Percentiles rank a stretch among this genome's conserved stretches.
phyloP scores from a whole-genome alignment of 2,797 vertebrate species.

The Calcarius lapponicus region DNA sequence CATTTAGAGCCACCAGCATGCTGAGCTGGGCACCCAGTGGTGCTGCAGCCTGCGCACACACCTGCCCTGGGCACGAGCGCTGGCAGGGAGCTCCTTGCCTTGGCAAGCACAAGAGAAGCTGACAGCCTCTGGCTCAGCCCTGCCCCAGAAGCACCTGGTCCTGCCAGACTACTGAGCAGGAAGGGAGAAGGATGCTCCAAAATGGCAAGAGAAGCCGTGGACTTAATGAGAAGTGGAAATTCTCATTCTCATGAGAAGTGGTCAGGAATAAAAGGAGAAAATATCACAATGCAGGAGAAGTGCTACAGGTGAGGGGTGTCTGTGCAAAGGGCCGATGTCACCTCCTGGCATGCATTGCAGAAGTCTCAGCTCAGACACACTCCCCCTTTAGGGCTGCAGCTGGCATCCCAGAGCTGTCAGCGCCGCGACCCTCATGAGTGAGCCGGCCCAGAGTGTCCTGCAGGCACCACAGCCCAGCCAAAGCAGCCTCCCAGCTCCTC shows the following conservation, averaged over 20 bases:
- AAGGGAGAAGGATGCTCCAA: neutral
- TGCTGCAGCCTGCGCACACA: neutral
- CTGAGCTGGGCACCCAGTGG: neutral
- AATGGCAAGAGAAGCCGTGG: neutral
- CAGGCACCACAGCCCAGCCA: neutral
- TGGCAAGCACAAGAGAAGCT: neutral
- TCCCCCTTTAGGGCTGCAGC: neutral
- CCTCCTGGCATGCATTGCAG: neutral
- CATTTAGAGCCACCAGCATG: neutral
- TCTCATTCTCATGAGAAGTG: too few relatives aligned
- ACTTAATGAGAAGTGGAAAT: neutral
- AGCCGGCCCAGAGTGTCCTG: neutral
- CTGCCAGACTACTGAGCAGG: neutral
- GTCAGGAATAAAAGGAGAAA: neutral
- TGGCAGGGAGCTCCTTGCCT: neutral
- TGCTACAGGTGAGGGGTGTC: neutral
- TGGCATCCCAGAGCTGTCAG: neutral
- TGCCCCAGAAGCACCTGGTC: neutral
- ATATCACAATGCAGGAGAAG: neutral
- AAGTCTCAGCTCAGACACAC: neutral
- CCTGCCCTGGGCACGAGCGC: neutral
- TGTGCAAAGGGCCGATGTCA: neutral
- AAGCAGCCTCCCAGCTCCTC: neutral
- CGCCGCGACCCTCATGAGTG: fast-evolving
- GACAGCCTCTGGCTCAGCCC: slow-evolving; percentile 1